Conservation (phyloP, 1,140 invertebrate genomes). For the Drosophila nigrodunni region DNA sequence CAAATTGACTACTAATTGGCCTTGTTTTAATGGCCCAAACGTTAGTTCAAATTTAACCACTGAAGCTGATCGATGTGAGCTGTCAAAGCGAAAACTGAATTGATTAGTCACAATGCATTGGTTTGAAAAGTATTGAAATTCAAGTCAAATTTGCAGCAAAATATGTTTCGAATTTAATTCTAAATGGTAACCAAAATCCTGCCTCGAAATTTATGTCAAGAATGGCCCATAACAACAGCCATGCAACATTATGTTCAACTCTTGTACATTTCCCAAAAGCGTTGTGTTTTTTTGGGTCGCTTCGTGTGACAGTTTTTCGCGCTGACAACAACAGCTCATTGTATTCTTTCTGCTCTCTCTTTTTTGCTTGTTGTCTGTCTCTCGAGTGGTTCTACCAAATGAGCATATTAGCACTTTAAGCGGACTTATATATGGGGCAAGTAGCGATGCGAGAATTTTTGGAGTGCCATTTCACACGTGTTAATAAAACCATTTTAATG, state of each 20-base stretch:
- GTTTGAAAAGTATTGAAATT: background rate
- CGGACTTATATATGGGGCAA: conserved; percentile 7
- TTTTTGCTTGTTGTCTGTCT: conserved; percentile 22
- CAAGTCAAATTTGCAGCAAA: background rate
- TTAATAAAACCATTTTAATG: background rate
- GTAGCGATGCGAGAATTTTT: background rate
- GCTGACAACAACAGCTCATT: conserved; percentile 14
- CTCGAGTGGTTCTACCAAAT: conserved; percentile 46
- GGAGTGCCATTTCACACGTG: background rate
- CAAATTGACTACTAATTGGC: background rate
- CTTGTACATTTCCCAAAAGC: conserved; percentile 26
- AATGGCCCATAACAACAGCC: background rate
- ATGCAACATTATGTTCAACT: conserved; percentile 15
- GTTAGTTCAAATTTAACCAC: background rate
- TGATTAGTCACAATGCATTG: background rate
- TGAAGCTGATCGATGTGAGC: conserved; percentile 1
- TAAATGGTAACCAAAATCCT: conserved; percentile 5
- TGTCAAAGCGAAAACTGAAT: background rate
- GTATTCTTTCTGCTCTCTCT: conserved; percentile 2
- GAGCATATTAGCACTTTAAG: conserved; percentile 46
- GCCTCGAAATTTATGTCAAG: conserved; percentile 1
- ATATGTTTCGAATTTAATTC: background rate
- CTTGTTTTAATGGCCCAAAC: background rate
- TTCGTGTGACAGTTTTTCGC: conserved; percentile 47
- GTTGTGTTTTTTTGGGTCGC: conserved; percentile 45